Evolutionary conservation across 2,113 vertebrate species (phyloP).

Genomic region (Enhydra lutris): DNA sequence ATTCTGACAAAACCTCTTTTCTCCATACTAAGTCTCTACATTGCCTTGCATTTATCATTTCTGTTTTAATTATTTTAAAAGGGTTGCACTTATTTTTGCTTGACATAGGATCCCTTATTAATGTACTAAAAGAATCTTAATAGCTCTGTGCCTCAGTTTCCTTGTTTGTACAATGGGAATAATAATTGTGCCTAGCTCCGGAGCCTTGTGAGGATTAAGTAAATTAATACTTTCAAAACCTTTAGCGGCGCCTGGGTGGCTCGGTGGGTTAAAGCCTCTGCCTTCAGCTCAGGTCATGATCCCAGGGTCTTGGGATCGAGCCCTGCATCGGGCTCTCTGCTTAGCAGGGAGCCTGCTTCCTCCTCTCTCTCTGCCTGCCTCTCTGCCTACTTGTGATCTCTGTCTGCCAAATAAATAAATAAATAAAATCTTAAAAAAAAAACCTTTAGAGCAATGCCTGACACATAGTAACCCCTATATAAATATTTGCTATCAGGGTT

Average conservation of each 20-base stretch:
- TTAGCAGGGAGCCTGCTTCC: too few species aligned
- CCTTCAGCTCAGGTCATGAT: too few species aligned
- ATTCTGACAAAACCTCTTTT: conserved; percentile 1
- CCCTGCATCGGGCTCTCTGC: too few species aligned
- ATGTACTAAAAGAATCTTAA: not conserved
- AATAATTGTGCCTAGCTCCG: not conserved
- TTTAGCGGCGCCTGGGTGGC: not conserved
- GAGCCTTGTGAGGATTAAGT: not conserved
- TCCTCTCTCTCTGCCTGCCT: too few species aligned
- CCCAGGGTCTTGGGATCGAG: too few species aligned
- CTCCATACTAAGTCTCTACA: not conserved
- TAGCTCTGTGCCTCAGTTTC: not conserved
- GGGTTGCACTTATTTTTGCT: not conserved
- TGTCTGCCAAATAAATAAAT: too few species aligned
- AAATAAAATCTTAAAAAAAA: not conserved
- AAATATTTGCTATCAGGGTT: not conserved
- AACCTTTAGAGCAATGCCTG: not conserved
- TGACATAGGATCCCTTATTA: not conserved
- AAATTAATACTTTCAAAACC: not conserved
- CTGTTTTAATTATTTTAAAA: conserved; percentile 20
- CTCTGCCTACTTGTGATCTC: too few species aligned
- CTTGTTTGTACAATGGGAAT: not conserved
- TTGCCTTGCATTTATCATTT: not conserved
- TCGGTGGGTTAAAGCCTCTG: too few species aligned
- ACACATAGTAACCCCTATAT: not conserved